phyloP scores from a whole-genome alignment of 2,888 invertebrate species.

The Stenodema calcarata region DNA sequence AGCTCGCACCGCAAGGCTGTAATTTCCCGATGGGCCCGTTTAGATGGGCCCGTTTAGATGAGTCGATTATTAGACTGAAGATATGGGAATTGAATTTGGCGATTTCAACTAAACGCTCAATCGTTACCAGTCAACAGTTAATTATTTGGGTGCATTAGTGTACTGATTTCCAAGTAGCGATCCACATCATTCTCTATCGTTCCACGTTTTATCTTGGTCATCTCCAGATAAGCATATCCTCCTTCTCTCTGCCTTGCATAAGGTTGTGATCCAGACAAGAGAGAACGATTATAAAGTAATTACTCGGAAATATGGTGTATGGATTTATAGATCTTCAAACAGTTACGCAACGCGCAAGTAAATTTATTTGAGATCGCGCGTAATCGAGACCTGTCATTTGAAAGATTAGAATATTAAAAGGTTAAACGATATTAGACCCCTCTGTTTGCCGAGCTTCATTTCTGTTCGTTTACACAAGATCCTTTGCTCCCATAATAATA shows the following conservation, averaged over 20 bases:
- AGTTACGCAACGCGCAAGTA: background rate
- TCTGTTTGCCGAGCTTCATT: background rate
- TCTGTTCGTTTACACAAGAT: background rate
- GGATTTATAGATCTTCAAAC: background rate
- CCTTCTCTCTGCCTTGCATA: background rate
- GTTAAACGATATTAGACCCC: background rate
- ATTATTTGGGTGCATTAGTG: too few relatives aligned
- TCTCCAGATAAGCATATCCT: background rate
- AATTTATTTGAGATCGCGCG: background rate
- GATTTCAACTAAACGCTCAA: too few relatives aligned
- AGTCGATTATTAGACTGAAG: too few relatives aligned
- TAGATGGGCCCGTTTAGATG: too few relatives aligned
- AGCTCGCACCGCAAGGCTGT: too few relatives aligned
- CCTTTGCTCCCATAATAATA: background rate
- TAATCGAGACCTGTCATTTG: constrained; percentile 12
- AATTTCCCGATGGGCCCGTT: too few relatives aligned
- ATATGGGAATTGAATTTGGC: too few relatives aligned
- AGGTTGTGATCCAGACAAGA: background rate
- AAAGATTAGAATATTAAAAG: background rate
- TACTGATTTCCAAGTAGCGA: too few relatives aligned
- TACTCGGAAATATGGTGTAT: background rate
- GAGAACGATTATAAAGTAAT: background rate
- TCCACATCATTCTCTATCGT: too few relatives aligned
- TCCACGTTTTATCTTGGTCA: too few relatives aligned
- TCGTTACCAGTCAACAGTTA: too few relatives aligned